A percentile compares a stretch with the other conserved stretches of the same genome.
phyloP scores from a whole-genome alignment of 2,113 vertebrate genomes.

The Suricata suricatta region DNA sequence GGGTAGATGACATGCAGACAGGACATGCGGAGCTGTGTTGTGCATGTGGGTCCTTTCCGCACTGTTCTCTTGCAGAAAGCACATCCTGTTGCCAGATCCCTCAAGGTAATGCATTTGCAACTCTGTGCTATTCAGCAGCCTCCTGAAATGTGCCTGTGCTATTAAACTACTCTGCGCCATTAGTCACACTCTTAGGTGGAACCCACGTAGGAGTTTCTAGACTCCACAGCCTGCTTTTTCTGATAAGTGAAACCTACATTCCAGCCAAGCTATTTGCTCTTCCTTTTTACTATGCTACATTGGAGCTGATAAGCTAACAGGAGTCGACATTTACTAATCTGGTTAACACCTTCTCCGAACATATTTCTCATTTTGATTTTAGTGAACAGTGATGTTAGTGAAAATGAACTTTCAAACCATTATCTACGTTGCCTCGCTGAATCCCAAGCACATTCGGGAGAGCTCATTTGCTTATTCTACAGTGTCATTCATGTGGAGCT shows the following conservation, averaged over 20 bases:
- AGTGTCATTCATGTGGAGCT: accelerated
- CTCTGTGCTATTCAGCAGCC: neutral
- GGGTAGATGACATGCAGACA: too few relatives aligned
- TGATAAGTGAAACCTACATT: constrained; percentile 58
- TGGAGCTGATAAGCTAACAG: neutral
- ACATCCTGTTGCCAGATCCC: neutral
- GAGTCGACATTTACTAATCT: neutral
- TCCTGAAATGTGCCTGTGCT: neutral
- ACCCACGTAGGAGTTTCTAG: constrained; percentile 47
- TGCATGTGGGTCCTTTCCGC: neutral
- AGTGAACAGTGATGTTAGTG: neutral
- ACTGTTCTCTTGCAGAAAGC: neutral
- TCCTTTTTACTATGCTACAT: neutral
- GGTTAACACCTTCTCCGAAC: neutral
- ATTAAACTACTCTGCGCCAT: constrained; percentile 4
- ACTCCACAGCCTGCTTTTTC: constrained; percentile 54
- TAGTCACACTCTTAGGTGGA: constrained; percentile 55
- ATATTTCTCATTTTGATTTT: constrained; percentile 44
- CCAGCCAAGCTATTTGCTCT: neutral
- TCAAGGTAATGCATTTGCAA: neutral
- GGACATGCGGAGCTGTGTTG: neutral
- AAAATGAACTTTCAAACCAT: neutral
- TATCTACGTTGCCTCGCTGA: neutral
- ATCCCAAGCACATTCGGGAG: neutral
- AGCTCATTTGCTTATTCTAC: accelerated